phyloP scores from a whole-genome alignment of 1,140 invertebrate species.

The Panagrolaimus sp. region DNA sequence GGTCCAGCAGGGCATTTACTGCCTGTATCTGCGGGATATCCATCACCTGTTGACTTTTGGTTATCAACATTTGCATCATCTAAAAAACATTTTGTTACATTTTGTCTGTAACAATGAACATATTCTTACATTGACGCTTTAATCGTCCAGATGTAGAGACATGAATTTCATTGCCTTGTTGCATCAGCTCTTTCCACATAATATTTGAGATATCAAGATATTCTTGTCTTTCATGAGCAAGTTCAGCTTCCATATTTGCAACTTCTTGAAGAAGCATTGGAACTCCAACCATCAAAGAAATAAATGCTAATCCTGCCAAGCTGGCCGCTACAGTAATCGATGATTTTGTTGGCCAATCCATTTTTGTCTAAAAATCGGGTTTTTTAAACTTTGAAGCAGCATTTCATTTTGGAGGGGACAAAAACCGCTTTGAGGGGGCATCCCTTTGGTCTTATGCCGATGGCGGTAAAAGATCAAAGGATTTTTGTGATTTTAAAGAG shows the following conservation, averaged over 20 bases:
- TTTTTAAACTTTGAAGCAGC: no score
- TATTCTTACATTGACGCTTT: slow-evolving; percentile 33
- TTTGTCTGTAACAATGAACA: not conserved
- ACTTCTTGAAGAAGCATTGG: slow-evolving; percentile 35
- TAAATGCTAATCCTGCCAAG: slow-evolving; percentile 25
- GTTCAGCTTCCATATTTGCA: slow-evolving; percentile 32
- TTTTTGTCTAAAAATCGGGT: no score
- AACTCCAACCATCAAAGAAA: slow-evolving; percentile 32
- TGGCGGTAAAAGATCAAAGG: no score
- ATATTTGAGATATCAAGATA: slow-evolving; percentile 36
- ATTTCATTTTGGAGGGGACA: no score
- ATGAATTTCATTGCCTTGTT: slow-evolving; percentile 19
- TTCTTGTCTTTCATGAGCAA: slow-evolving; percentile 24
- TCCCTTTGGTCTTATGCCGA: no score
- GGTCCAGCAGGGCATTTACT: not conserved
- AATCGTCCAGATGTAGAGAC: slow-evolving; percentile 1
- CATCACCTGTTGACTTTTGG: no score
- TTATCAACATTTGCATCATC: not conserved
- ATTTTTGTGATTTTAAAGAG: no score
- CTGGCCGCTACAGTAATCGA: slow-evolving; percentile 22
- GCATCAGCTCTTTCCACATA: slow-evolving; percentile 43
- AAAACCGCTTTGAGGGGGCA: no score
- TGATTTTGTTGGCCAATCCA: slow-evolving; percentile 20
- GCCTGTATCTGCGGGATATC: not conserved
- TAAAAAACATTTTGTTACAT: not conserved